phyloP scores from a whole-genome alignment of 2,888 invertebrate genomes.

The Leuctra nigra region DNA sequence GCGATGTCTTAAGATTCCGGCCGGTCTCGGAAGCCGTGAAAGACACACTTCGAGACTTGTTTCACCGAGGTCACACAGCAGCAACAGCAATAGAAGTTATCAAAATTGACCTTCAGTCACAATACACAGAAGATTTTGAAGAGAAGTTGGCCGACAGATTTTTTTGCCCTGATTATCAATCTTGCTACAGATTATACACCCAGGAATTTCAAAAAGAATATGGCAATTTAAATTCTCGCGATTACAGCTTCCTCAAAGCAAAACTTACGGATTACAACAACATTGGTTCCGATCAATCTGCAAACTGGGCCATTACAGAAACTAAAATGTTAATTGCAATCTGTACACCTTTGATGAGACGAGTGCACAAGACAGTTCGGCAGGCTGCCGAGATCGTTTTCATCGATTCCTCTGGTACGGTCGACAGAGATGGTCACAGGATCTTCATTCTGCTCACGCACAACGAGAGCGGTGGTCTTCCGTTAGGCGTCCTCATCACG shows the following conservation, averaged over 20 bases:
- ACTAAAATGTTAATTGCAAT: not conserved
- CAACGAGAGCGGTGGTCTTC: not conserved
- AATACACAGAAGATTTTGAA: not conserved
- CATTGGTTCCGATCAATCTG: not conserved
- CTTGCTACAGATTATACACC: not conserved
- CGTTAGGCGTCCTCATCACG: conserved; percentile 9
- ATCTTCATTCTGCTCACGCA: conserved; percentile 9
- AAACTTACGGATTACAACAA: not conserved
- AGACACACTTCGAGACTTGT: not conserved
- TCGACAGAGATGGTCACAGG: conserved; percentile 3
- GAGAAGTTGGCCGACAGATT: not conserved
- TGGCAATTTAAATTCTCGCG: not conserved
- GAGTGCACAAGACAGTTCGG: not conserved
- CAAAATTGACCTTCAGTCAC: not conserved
- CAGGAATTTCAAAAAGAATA: not conserved
- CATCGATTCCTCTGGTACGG: conserved; percentile 8
- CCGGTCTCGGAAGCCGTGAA: not conserved
- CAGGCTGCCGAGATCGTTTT: conserved; percentile 2
- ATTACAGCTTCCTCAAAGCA: not conserved
- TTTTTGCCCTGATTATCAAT: not conserved
- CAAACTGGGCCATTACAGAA: not conserved
- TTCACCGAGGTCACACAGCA: not conserved
- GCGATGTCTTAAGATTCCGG: not conserved
- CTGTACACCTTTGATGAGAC: not conserved
- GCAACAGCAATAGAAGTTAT: not conserved